phyloP scores from a whole-genome alignment of 1,140 invertebrate genomes.

The Brachionus rubens region DNA sequence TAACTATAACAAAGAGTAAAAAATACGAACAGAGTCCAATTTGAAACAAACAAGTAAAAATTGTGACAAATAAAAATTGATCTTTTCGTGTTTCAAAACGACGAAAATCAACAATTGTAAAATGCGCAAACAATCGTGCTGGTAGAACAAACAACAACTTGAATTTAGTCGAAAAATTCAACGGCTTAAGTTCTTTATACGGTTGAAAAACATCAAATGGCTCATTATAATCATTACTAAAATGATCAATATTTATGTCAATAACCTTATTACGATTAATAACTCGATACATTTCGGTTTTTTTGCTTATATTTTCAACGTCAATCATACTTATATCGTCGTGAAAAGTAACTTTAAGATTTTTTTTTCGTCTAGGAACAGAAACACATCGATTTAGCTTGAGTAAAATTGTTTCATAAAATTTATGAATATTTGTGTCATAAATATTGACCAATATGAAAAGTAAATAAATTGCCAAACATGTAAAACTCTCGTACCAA shows the following conservation, averaged over 20 bases:
- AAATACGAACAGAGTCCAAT: conserved; percentile 31
- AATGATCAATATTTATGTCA: conserved; percentile 35
- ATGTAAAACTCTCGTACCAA: background rate
- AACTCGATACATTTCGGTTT: conserved; percentile 2
- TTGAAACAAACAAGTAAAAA: conserved; percentile 17
- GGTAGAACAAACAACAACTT: conserved; percentile 8
- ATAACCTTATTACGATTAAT: conserved; percentile 16
- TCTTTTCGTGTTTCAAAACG: background rate
- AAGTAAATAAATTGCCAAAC: background rate
- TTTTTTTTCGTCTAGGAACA: background rate
- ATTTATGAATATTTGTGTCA: background rate
- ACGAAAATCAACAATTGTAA: conserved; percentile 21
- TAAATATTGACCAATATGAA: background rate
- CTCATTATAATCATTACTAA: conserved; percentile 32
- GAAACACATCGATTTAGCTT: background rate
- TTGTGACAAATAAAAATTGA: conserved; percentile 14
- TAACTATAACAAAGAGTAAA: conserved; percentile 19
- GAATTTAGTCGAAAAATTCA: conserved; percentile 38
- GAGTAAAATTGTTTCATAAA: background rate
- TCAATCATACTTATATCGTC: background rate
- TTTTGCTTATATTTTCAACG: background rate
- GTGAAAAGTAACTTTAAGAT: conserved; percentile 7
- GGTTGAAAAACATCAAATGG: conserved; percentile 38
- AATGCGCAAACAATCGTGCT: conserved; percentile 14
- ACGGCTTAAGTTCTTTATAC: conserved; percentile 10